These are phyloP conservation scores for Endotricha flammealis DNA, from an alignment of 2,888 invertebrate species.

Conservation along the genomic window DNA sequence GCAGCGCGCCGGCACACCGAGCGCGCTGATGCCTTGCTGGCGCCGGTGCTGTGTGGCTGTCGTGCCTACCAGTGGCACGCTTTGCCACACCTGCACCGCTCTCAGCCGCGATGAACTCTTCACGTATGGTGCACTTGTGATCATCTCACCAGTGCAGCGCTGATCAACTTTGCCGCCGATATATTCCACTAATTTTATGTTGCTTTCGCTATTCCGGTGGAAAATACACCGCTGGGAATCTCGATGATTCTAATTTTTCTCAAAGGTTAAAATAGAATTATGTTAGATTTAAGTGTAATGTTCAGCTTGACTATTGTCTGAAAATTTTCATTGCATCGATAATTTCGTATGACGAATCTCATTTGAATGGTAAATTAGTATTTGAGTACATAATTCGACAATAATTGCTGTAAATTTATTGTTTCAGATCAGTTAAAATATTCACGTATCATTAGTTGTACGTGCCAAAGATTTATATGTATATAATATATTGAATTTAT, in stretches of 20 bases:
- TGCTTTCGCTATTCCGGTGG: slow-evolving; percentile 7
- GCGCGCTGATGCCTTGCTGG: slow-evolving; percentile 64
- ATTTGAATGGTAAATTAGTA: slow-evolving; percentile 16
- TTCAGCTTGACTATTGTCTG: slow-evolving; percentile 14
- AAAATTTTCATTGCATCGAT: slow-evolving; percentile 8
- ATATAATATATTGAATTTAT: background rate
- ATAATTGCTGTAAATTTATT: slow-evolving; percentile 28
- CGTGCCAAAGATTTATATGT: slow-evolving; percentile 17
- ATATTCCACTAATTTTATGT: slow-evolving; percentile 2
- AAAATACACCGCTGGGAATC: background rate
- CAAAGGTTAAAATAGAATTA: no score
- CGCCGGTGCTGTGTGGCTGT: slow-evolving; percentile 53
- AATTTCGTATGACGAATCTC: slow-evolving; percentile 5
- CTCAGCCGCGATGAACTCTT: slow-evolving; percentile 34
- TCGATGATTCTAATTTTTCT: background rate
- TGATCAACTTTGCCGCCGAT: background rate
- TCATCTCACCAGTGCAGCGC: no score
- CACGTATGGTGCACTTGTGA: slow-evolving; percentile 6
- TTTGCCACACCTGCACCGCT: slow-evolving; percentile 37
- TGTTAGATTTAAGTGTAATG: slow-evolving; percentile 8
- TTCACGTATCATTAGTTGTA: background rate
- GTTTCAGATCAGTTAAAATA: slow-evolving; percentile 19
- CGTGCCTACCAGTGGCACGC: slow-evolving; percentile 56
- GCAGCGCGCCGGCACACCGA: slow-evolving; percentile 54
- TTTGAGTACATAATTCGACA: slow-evolving; percentile 33